A percentile compares a stretch with the other conserved stretches of the same genome.
phyloP scores from a whole-genome alignment of 2,888 invertebrate genomes.

The Entomobrya multifasciata region DNA sequence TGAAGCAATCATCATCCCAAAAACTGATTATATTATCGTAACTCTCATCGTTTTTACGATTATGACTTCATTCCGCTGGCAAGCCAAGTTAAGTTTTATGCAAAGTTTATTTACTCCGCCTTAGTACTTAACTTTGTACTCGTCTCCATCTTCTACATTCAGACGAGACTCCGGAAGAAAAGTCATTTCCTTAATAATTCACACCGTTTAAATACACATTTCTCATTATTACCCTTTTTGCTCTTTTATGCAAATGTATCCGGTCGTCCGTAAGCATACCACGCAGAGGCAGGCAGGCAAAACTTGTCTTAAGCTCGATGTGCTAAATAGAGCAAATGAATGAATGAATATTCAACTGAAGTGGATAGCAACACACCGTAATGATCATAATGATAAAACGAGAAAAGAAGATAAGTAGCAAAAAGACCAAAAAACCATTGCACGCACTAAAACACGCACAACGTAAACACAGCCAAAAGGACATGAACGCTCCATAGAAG shows the following conservation, averaged over 20 bases:
- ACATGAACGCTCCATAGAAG: no score
- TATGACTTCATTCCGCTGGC: slow-evolving; percentile 1
- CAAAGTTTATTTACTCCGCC: background rate
- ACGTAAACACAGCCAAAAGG: background rate
- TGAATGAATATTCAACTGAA: background rate
- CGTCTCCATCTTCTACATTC: background rate
- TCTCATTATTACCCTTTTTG: background rate
- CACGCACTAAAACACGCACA: background rate
- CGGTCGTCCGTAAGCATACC: background rate
- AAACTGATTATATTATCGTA: slow-evolving; percentile 17
- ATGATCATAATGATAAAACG: background rate
- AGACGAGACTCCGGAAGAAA: slow-evolving; percentile 12
- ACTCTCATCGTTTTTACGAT: slow-evolving; percentile 14
- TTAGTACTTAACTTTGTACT: background rate
- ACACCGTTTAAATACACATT: slow-evolving; percentile 24
- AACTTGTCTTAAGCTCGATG: background rate
- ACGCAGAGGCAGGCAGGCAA: no score
- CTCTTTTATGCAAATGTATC: background rate
- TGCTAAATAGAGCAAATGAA: background rate
- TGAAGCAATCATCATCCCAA: background rate
- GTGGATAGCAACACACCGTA: background rate
- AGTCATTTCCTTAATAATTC: slow-evolving; percentile 22
- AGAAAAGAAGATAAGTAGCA: background rate
- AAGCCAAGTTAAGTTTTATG: background rate
- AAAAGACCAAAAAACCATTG: background rate